Evolutionary conservation across 2,888 invertebrate species (phyloP).

Genomic region (Nycteola revayana): DNA sequence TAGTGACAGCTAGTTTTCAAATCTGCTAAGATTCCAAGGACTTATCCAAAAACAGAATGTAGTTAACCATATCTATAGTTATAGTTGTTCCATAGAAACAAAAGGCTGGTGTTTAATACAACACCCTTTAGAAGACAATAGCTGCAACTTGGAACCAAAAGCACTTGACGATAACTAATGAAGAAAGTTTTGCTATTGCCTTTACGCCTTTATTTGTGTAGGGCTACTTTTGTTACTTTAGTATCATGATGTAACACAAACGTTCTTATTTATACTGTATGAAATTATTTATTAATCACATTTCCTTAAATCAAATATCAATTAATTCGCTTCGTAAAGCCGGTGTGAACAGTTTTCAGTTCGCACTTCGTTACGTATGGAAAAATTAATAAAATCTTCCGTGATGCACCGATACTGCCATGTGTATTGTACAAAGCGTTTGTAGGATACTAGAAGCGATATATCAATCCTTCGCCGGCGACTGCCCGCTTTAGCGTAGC

Average conservation of each 20-base stretch:
- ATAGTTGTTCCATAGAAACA: too few relatives aligned
- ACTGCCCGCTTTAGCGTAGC: too few relatives aligned
- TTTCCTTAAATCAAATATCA: slow-evolving; percentile 1
- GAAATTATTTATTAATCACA: neutral
- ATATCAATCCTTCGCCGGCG: too few relatives aligned
- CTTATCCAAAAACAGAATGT: too few relatives aligned
- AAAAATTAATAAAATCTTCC: slow-evolving; percentile 51
- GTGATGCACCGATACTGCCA: slow-evolving; percentile 10
- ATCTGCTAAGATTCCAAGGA: too few relatives aligned
- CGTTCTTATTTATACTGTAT: neutral
- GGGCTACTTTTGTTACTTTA: slow-evolving; percentile 33
- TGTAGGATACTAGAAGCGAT: too few relatives aligned
- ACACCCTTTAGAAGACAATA: slow-evolving; percentile 30
- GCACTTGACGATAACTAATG: slow-evolving; percentile 49
- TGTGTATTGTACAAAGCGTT: too few relatives aligned
- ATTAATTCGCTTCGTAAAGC: slow-evolving; percentile 1
- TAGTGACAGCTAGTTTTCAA: too few relatives aligned
- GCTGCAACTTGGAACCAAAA: slow-evolving; percentile 36
- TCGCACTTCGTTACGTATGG: slow-evolving; percentile 45
- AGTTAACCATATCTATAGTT: too few relatives aligned
- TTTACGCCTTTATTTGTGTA: slow-evolving; percentile 46
- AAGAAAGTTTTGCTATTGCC: slow-evolving; percentile 60
- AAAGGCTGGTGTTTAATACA: slow-evolving; percentile 16
- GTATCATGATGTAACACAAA: neutral
- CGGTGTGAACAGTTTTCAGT: slow-evolving; percentile 9